Conservation (phyloP, 30 jellyfish, hydroid and myxozoan genomes). For the Pelagia noctiluca region DNA sequence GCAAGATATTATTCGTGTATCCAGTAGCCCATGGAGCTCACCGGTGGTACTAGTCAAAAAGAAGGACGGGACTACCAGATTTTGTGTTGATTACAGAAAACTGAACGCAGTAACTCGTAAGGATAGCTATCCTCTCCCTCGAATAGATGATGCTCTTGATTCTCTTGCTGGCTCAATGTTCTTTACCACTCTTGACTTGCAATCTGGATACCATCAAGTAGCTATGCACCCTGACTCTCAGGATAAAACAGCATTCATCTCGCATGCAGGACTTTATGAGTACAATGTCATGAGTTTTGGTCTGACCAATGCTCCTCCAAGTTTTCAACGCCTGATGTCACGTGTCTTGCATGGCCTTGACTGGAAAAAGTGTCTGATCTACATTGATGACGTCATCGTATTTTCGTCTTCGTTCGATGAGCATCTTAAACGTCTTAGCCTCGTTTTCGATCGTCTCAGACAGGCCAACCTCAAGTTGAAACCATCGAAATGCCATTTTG, state of each 20-base stretch:
- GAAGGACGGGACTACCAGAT: conserved; percentile 38
- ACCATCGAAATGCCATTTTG: conserved; percentile 43
- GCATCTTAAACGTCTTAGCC: conserved; percentile 39
- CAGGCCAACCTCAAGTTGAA: conserved; percentile 35
- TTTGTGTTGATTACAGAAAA: conserved; percentile 49
- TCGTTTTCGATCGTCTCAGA: conserved; percentile 49
- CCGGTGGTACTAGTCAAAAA: conserved; percentile 14
- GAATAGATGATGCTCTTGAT: conserved; percentile 38
- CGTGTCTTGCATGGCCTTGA: conserved; percentile 40
- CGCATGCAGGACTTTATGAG: conserved; percentile 36
- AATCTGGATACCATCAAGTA: conserved; percentile 55
- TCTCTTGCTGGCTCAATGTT: conserved; percentile 5
- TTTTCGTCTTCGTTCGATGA: conserved; percentile 45
- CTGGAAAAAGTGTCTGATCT: conserved; percentile 39
- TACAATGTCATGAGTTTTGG: conserved; percentile 34
- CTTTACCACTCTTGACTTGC: conserved; percentile 47
- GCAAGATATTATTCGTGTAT: conserved; percentile 5
- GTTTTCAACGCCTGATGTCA: conserved; percentile 59
- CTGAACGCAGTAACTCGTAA: conserved; percentile 48
- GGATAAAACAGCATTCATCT: conserved; percentile 49
- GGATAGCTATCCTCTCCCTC: conserved; percentile 50
- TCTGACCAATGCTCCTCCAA: conserved; percentile 49
- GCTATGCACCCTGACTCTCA: conserved; percentile 18
- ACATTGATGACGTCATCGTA: conserved; percentile 61
- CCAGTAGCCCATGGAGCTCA: conserved; percentile 42